Evolutionary conservation across 2,113 vertebrate species (phyloP).

Genomic region (Chloebia gouldiae): DNA sequence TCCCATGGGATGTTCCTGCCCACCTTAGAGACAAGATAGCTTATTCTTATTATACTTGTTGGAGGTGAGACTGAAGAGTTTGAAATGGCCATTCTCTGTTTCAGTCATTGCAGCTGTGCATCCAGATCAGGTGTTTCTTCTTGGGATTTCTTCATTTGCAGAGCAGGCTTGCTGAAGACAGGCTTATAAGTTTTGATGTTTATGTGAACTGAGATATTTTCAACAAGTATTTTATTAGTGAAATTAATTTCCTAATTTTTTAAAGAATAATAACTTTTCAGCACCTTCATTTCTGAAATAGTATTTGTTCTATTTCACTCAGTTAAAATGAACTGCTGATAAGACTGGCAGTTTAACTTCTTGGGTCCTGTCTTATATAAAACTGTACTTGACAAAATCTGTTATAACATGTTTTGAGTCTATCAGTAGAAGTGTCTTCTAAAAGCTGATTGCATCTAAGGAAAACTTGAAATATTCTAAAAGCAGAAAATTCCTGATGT

Average conservation of each 20-base stretch:
- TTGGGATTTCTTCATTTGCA: neutral
- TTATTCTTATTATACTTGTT: neutral
- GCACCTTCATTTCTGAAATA: neutral
- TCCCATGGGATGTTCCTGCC: neutral
- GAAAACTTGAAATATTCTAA: neutral
- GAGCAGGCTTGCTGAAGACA: neutral
- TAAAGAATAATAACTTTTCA: neutral
- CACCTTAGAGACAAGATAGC: neutral
- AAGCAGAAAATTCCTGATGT: neutral
- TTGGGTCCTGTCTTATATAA: neutral
- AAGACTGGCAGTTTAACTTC: neutral
- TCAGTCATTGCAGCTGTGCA: neutral
- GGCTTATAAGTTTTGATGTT: neutral
- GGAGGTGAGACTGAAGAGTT: neutral
- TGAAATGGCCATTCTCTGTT: accelerated
- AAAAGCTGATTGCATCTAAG: neutral
- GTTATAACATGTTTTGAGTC: neutral
- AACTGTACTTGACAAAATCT: neutral
- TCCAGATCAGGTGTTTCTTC: neutral
- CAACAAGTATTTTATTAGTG: neutral
- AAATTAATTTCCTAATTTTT: neutral
- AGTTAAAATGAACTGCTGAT: neutral
- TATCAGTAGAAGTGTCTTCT: neutral
- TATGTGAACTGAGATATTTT: neutral
- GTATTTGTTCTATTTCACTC: neutral